These are phyloP conservation scores for Tribolium freemani DNA, from an alignment of 2,888 invertebrate genomes.

Conservation along the genomic window DNA sequence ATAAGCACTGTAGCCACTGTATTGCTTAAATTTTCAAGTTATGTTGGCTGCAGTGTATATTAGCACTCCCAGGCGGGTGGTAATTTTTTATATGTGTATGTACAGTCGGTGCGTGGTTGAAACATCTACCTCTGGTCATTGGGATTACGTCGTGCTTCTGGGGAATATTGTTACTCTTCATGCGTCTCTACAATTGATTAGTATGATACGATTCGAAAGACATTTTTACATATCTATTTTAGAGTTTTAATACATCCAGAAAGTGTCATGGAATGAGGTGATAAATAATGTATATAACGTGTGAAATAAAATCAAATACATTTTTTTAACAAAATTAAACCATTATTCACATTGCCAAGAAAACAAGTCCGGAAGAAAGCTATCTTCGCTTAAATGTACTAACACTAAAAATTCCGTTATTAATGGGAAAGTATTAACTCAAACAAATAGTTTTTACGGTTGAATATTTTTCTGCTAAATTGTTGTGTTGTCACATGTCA, in stretches of 20 bases:
- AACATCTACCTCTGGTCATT: constrained; percentile 85
- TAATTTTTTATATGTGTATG: constrained; percentile 62
- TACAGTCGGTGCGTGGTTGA: constrained; percentile 75
- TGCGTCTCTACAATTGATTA: constrained; percentile 74
- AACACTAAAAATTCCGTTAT: too few species aligned
- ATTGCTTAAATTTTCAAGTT: constrained; percentile 19
- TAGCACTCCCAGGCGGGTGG: constrained; percentile 68
- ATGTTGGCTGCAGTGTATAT: constrained; percentile 64
- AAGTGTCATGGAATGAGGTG: constrained; percentile 33
- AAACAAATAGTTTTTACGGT: too few species aligned
- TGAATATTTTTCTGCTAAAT: too few species aligned
- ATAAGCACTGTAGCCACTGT: constrained; percentile 49
- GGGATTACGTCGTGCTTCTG: constrained; percentile 92
- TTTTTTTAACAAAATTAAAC: constrained; percentile 21
- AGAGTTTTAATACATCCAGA: constrained; percentile 14
- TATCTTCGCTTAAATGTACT: not conserved
- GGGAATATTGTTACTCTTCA: constrained; percentile 83
- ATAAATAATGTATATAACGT: constrained; percentile 45
- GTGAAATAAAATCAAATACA: constrained; percentile 40
- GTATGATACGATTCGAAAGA: constrained; percentile 3
- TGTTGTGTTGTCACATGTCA: too few species aligned
- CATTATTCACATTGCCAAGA: not conserved
- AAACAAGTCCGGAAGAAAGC: constrained; percentile 2
- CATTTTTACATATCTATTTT: constrained; percentile 27
- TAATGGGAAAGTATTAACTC: too few species aligned